Percentiles rank a stretch among this genome's conserved stretches.
Evolutionary conservation across 2,113 vertebrate genomes (phyloP).

Genomic region (Bubalus kerabau): DNA sequence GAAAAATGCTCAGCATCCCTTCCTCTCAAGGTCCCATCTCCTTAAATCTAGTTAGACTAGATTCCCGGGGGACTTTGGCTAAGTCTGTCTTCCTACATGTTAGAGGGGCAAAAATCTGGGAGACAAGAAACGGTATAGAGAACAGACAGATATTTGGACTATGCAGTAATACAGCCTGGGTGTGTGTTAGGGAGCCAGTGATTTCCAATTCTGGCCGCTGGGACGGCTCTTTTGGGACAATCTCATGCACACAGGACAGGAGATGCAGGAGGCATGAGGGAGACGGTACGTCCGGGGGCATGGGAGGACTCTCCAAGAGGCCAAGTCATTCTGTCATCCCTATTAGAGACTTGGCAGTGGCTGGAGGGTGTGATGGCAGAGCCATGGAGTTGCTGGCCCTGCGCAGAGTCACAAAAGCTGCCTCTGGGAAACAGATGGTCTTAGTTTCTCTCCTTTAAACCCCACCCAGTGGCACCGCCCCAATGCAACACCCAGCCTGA

Average conservation of each 20-base stretch:
- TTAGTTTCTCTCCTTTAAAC: not conserved
- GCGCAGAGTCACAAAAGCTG: not conserved
- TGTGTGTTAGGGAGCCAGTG: fast-evolving
- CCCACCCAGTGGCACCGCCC: not conserved
- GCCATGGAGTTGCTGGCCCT: not conserved
- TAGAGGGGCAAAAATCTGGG: not conserved
- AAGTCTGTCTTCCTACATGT: not conserved
- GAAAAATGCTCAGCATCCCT: not conserved
- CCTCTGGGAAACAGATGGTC: not conserved
- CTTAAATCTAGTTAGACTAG: not conserved
- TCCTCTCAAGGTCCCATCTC: not conserved
- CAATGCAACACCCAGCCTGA: not conserved
- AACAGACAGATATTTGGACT: not conserved
- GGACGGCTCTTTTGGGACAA: not conserved
- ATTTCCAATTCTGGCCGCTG: not conserved
- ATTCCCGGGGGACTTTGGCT: not conserved
- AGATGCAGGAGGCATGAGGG: not conserved
- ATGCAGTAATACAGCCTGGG: no score
- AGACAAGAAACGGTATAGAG: not conserved
- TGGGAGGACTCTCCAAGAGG: not conserved
- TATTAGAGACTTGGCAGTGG: not conserved
- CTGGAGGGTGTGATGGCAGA: not conserved
- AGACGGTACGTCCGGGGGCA: not conserved
- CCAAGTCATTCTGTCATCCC: not conserved
- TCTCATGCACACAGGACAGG: not conserved